phyloP scores from a whole-genome alignment of 2,888 invertebrate species.

The Alcis repandata region DNA sequence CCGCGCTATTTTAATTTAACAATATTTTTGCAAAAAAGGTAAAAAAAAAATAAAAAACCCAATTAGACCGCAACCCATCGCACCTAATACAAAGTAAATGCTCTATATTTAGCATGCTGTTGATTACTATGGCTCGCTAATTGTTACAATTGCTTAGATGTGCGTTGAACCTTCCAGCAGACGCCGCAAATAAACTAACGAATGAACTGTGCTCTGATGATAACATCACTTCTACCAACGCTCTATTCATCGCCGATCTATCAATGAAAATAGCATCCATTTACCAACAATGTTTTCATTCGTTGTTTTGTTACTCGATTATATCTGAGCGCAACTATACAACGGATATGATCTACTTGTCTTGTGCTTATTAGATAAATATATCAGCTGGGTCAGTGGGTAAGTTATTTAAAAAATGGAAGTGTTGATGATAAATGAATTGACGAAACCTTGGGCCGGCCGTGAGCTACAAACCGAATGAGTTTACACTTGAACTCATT shows the following conservation, averaged over 20 bases:
- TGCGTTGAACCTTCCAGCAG: constrained; percentile 78
- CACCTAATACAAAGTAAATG: constrained; percentile 9
- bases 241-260: constrained; percentile 57
- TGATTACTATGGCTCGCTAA: constrained; percentile 76
- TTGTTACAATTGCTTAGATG: constrained; percentile 83
- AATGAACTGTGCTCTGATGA: constrained; percentile 45
- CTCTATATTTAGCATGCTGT: constrained; percentile 80
- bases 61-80: neutral
- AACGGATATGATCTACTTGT: neutral
- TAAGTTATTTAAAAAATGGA: constrained; percentile 5
- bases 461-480: constrained; percentile 1
- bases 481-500: constrained; percentile 10
- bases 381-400: constrained; percentile 21
- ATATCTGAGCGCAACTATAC: neutral
- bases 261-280: constrained; percentile 53
- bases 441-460: neutral
- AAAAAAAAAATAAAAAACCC: too few species aligned
- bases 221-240: constrained; percentile 56
- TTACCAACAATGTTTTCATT: constrained; percentile 32
- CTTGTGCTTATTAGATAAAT: constrained; percentile 25
- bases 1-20: too few species aligned
- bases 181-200: constrained; percentile 66
- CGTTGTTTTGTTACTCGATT: constrained; percentile 31
- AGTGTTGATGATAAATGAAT: neutral
- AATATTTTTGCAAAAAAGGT: too few species aligned